Conservation (phyloP, 37 sponge, comb jelly and placozoan species). For the Theonella swinhoei region DNA sequence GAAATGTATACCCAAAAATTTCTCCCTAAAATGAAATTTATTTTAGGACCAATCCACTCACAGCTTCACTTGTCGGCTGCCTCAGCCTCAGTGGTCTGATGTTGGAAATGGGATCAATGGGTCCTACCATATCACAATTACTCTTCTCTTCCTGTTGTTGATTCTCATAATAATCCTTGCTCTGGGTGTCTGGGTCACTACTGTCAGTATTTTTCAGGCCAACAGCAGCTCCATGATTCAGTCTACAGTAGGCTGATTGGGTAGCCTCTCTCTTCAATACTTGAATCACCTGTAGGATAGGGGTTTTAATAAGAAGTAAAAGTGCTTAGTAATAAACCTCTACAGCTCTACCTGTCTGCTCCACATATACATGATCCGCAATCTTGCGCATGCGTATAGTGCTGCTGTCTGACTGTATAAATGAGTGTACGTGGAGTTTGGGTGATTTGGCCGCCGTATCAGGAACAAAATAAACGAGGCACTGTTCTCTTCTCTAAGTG, state of each 20-base stretch:
- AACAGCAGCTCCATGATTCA: too few species aligned
- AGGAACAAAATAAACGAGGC: neutral
- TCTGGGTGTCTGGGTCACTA: too few species aligned
- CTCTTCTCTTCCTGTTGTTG: too few species aligned
- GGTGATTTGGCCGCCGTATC: constrained; percentile 43
- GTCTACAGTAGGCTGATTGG: too few species aligned
- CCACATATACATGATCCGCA: neutral
- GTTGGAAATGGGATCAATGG: constrained; percentile 49
- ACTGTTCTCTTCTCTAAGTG: constrained; percentile 73
- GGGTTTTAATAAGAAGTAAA: too few species aligned
- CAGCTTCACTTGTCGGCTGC: constrained; percentile 25
- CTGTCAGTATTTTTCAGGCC: too few species aligned
- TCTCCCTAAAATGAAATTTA: constrained; percentile 9
- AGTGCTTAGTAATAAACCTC: too few species aligned
- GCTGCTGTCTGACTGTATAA: neutral
- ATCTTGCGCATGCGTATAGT: neutral
- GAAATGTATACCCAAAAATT: too few species aligned
- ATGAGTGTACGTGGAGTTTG: constrained; percentile 87
- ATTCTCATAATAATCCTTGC: neutral
- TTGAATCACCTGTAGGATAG: neutral
- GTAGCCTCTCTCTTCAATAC: neutral
- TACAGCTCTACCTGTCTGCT: too few species aligned
- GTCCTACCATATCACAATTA: constrained; percentile 19
- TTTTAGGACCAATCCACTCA: constrained; percentile 4
- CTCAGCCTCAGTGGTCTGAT: constrained; percentile 34